phyloP scores from a whole-genome alignment of 2,113 vertebrate species.

The Heterotilapia buettikoferi region DNA sequence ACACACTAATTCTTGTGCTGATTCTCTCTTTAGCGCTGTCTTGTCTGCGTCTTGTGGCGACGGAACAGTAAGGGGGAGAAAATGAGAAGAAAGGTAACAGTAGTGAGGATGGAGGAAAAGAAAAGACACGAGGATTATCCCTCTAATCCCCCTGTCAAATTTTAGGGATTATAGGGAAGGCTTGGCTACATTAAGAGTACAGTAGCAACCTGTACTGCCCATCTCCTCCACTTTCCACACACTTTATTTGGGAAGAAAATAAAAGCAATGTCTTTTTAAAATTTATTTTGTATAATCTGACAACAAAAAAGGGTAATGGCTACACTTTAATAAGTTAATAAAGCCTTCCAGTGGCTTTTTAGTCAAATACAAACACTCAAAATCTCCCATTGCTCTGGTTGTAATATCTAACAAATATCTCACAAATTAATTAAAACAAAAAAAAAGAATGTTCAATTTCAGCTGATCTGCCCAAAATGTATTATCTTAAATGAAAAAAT shows the following conservation, averaged over 20 bases:
- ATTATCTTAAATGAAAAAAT: background rate
- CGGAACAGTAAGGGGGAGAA: constrained; percentile 26
- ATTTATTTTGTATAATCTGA: background rate
- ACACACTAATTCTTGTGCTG: constrained; percentile 37
- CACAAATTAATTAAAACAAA: background rate
- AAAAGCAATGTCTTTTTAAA: background rate
- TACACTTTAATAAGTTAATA: background rate
- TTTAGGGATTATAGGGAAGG: constrained; percentile 25
- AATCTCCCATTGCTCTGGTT: background rate
- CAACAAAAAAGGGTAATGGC: background rate
- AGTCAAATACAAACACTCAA: background rate
- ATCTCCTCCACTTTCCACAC: background rate
- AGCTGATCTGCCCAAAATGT: background rate
- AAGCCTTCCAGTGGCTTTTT: background rate
- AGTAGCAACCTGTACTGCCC: constrained; percentile 15
- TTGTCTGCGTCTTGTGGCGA: constrained; percentile 38
- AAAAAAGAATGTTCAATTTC: background rate
- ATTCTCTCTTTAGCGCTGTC: constrained; percentile 45
- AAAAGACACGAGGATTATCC: constrained; percentile 63
- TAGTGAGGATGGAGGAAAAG: constrained; percentile 25
- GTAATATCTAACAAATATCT: background rate
- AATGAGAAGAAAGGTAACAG: constrained; percentile 46
- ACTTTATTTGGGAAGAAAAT: background rate
- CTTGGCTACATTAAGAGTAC: constrained; percentile 38
- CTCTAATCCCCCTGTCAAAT: constrained; percentile 46